Evolutionary conservation across 2,888 invertebrate species (phyloP).

Genomic region (Cephus nigrinus): DNA sequence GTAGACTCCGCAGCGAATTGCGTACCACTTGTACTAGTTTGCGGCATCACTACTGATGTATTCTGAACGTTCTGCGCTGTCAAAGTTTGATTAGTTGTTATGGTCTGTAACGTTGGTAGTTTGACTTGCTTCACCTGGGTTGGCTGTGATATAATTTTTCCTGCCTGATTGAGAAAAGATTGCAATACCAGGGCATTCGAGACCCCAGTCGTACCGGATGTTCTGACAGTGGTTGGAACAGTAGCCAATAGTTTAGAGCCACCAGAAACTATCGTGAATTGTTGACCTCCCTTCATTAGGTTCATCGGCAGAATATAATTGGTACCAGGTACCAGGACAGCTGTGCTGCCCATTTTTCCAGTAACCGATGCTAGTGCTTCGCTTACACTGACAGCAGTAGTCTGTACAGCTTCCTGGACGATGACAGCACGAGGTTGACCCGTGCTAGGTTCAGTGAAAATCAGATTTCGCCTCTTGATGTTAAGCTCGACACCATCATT

Average conservation of each 20-base stretch:
- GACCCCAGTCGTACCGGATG: conserved; percentile 60
- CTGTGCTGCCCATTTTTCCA: conserved; percentile 73
- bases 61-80: conserved; percentile 41
- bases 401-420: conserved; percentile 59
- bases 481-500: conserved; percentile 55
- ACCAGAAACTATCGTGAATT: conserved; percentile 79
- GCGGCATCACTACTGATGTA: conserved; percentile 49
- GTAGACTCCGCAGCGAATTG: conserved; percentile 40
- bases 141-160: conserved; percentile 60
- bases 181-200: conserved; percentile 76
- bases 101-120: conserved; percentile 53
- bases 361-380: conserved; percentile 74
- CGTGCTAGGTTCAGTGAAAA: conserved; percentile 55
- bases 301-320: conserved; percentile 80
- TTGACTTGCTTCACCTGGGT: conserved; percentile 57
- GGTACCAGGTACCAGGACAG: conserved; percentile 76
- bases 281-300: conserved; percentile 78
- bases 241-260: conserved; percentile 71
- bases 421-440: conserved; percentile 60
- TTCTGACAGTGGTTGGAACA: conserved; percentile 52
- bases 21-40: conserved; percentile 36
- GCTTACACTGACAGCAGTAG: conserved; percentile 66
- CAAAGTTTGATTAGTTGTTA: conserved; percentile 42
- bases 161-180: conserved; percentile 75
- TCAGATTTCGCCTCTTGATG: conserved; percentile 55